phyloP scores from a whole-genome alignment of 2,797 vertebrate species.

The Phaenicophaeus curvirostris region DNA sequence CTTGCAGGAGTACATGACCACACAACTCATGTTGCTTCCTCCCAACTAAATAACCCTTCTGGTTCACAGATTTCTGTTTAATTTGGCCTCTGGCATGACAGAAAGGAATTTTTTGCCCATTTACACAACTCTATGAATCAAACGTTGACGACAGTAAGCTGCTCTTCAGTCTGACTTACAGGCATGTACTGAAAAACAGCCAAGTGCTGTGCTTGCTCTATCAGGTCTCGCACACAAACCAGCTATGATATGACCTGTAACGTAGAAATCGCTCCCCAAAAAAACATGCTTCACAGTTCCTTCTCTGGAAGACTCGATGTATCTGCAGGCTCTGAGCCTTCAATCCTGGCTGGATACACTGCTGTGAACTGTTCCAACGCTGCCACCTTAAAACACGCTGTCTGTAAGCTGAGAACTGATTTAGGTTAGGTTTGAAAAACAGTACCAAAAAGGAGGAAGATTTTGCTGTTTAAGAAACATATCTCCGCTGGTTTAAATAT shows the following conservation, averaged over 20 bases:
- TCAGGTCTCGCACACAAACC: constrained; percentile 10
- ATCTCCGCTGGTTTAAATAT: neutral
- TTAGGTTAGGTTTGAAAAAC: neutral
- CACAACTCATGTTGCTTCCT: constrained; percentile 71
- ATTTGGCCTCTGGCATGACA: constrained; percentile 79
- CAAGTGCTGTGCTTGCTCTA: constrained; percentile 23
- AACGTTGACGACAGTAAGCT: constrained; percentile 81
- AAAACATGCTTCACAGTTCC: neutral
- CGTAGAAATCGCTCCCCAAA: neutral
- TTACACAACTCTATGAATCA: constrained; percentile 80
- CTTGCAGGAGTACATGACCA: constrained; percentile 67
- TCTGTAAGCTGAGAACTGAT: neutral
- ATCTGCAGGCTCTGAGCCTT: neutral
- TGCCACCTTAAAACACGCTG: neutral
- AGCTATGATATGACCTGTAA: neutral
- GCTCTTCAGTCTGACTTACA: constrained; percentile 78
- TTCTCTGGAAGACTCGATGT: neutral
- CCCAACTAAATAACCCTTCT: constrained; percentile 33
- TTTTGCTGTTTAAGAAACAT: neutral
- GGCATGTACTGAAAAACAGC: constrained; percentile 57
- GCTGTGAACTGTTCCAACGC: neutral
- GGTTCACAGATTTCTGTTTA: constrained; percentile 62
- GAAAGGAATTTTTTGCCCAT: constrained; percentile 80
- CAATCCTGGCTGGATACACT: neutral
- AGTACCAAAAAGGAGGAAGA: neutral